Base-by-base conservation (phyloP, 2,888 invertebrate genomes). In the Apamea crenata region DNA sequence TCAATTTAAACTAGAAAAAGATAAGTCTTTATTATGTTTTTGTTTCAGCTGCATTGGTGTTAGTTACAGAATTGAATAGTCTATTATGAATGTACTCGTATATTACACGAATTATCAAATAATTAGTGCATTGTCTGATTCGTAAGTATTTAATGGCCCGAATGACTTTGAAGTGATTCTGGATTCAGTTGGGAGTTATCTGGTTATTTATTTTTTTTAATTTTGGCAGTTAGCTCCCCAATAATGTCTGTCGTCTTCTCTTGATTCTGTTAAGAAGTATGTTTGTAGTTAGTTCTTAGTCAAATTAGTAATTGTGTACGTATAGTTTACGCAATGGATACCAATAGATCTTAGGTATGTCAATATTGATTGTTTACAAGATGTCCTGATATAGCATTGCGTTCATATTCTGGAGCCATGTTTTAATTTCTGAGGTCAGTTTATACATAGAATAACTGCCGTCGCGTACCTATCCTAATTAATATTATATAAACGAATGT, bases 101-200 rank as follows among this genome's bases (percentile, higher is more conserved):
- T 84, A 85, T 80, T 88, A 89, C 83, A 86, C 67, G 76, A 61
- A 75, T 85, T 82, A 82, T 81, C 29, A 82, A 84, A 89, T 75
- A 56, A 81, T 83, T 78, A 66, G 70, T 74, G 77, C 72, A 81
- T 86, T 88, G 84, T 86, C 40, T 86, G 68, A 32, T 67, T 77
- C 1, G 65, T 59, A 65, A 29, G 10, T 59, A 61, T 83, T 67
- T 87, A 74, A 87, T 77, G 29, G 29, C 25, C 32, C 1, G 2
- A 76, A 68, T 78, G 86, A 77, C 82, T 83, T 87, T 86, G 88
- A 83, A 61, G 14, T n/a, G 18, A 65, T 47, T 70, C 32, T 69
- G 32, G 59, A 63, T 74, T 25, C 59, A 40, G 18, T 63, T 72
- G 50, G 32, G 29, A 25, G 6, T 16, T 73, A 16, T 44, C 21